Conservation (phyloP, 2,888 invertebrate genomes). For the Standfussiana lucernea region DNA sequence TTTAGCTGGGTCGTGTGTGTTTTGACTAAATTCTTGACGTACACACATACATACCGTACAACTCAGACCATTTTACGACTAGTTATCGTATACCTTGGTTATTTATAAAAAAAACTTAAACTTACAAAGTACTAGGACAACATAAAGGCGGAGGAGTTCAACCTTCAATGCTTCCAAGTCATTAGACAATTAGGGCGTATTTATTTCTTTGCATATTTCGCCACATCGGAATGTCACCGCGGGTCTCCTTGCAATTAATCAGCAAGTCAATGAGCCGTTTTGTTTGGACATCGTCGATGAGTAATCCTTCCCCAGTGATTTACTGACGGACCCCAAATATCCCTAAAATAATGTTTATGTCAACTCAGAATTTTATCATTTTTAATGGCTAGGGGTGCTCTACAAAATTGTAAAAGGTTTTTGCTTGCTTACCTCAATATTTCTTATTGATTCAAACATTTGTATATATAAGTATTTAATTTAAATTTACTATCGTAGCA, state of each 20-base stretch:
- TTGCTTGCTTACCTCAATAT: neutral
- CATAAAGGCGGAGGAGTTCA: slow-evolving; percentile 21
- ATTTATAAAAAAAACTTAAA: neutral
- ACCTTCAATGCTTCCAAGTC: slow-evolving; percentile 58
- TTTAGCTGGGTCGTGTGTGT: slow-evolving; percentile 39
- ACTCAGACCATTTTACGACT: neutral
- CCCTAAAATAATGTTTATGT: slow-evolving; percentile 72
- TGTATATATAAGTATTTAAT: neutral
- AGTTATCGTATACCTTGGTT: neutral
- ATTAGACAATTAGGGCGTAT: slow-evolving; percentile 66
- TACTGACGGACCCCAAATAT: slow-evolving; percentile 76
- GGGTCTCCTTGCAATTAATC: slow-evolving; percentile 88
- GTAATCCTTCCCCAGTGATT: slow-evolving; percentile 86
- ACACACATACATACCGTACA: neutral
- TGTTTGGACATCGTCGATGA: slow-evolving; percentile 88
- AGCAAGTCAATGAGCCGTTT: slow-evolving; percentile 90
- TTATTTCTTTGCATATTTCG: slow-evolving; percentile 78
- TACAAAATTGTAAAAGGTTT: slow-evolving; percentile 25
- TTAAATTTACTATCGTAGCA: neutral
- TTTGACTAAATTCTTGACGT: slow-evolving; percentile 33
- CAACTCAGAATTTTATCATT: slow-evolving; percentile 65
- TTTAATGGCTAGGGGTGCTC: slow-evolving; percentile 34
- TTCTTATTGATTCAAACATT: neutral
- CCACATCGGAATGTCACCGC: slow-evolving; percentile 85
- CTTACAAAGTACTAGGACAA: slow-evolving; percentile 3